Conservation (phyloP, 1,140 invertebrate genomes). For the Leptopilina boulardi region DNA sequence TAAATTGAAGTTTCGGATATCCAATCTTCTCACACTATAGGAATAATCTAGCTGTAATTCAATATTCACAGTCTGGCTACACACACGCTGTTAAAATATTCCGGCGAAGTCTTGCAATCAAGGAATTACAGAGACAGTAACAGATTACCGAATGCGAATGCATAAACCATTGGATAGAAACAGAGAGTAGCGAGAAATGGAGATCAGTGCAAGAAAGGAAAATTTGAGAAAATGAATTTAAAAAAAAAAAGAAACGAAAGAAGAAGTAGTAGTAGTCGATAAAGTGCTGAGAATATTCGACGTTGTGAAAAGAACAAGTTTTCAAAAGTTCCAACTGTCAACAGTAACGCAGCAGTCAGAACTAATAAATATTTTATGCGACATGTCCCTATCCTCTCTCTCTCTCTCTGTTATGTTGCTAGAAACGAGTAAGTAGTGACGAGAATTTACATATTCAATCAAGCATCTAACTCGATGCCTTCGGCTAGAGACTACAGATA, state of each 20-base stretch:
- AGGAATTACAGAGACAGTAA: conserved; percentile 28
- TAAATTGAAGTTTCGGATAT: background rate
- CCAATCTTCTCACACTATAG: background rate
- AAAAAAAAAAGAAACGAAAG: background rate
- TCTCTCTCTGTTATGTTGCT: background rate
- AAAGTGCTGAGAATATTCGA: background rate
- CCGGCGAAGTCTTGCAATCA: conserved; percentile 8
- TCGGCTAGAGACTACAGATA: background rate
- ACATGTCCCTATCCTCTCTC: background rate
- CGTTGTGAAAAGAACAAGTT: background rate
- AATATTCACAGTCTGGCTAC: conserved; percentile 15
- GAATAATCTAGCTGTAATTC: conserved; percentile 21
- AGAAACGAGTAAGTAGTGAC: conserved; percentile 5
- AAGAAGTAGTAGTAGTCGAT: no score
- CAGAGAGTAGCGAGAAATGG: background rate
- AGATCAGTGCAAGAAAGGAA: background rate
- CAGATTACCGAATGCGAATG: conserved; percentile 19
- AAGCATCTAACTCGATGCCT: background rate
- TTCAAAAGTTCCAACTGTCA: background rate
- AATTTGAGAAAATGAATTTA: background rate
- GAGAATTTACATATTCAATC: conserved; percentile 19
- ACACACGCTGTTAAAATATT: conserved; percentile 23
- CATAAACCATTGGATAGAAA: conserved; percentile 18
- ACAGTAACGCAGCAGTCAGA: background rate
- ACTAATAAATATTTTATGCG: conserved; percentile 9